Conservation (phyloP, 2,888 invertebrate species). For the Amitus sp. region DNA sequence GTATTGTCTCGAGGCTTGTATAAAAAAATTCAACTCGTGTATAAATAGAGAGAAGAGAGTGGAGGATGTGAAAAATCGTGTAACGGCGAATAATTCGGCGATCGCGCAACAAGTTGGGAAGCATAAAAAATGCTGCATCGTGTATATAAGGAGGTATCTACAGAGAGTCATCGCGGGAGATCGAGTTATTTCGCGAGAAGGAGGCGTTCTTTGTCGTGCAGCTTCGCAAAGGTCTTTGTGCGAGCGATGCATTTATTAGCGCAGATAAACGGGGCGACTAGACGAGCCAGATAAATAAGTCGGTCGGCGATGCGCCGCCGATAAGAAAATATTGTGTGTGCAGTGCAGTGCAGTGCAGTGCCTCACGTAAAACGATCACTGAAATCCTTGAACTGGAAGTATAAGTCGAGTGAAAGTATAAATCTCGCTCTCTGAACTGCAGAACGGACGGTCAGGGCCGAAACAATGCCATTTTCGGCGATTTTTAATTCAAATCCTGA, state of each 20-base stretch:
- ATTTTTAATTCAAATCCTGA: no score
- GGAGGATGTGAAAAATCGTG: no score
- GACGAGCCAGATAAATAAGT: constrained; percentile 45
- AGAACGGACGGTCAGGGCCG: constrained; percentile 38
- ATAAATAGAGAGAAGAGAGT: no score
- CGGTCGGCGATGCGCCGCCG: constrained; percentile 27
- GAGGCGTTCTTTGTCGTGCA: no score
- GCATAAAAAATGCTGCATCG: no score
- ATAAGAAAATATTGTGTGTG: no score
- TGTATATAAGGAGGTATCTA: no score
- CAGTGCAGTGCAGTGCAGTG: no score
- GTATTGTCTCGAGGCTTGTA: no score
- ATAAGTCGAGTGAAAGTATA: constrained; percentile 39
- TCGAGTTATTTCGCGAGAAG: constrained; percentile 18
- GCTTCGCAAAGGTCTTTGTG: constrained; percentile 52
- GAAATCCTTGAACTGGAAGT: constrained; percentile 34
- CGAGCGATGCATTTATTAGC: constrained; percentile 54
- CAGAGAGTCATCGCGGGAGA: constrained; percentile 45
- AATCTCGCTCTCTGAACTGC: constrained; percentile 25
- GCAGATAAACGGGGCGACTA: constrained; percentile 49
- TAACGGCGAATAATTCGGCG: no score
- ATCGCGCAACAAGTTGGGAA: no score
- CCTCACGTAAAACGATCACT: constrained; percentile 21
- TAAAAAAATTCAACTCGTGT: no score
- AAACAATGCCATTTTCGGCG: constrained; percentile 21